Evolutionary conservation across 2,888 invertebrate species (phyloP), one percentile per base, ranked within the genome.

Genomic region (Congeria kusceri): DNA sequence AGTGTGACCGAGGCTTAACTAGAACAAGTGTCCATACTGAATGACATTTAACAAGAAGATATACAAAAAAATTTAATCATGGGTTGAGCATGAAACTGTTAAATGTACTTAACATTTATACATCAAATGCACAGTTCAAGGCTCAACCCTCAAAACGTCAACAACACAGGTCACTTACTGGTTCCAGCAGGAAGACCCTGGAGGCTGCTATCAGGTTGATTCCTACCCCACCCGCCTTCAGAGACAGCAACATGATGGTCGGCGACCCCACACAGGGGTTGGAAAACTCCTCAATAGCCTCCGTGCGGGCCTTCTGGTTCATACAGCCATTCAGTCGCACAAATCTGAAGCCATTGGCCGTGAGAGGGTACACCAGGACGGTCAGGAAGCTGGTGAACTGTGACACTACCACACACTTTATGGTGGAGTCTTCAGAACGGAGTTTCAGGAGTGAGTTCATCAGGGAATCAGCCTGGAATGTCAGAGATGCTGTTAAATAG

Each of bases 301-400:
- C 32, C 1, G 59, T 49, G 32, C 89, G 73, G 39, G 83, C 74
- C 61, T 74, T 79, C 11, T 78, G 68, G n/a, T 66, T 74, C 89
- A 89, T 89, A 0, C 77, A 83, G 28, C 89, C 89, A 75, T 89
- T 87, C 11, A 89, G 77, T 11, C 86, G 71, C 9, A 78, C 80
- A 80, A 87, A 89, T 13, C 61, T 63, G 77, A 89, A 88, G 3
- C 87, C 86, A 56, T 83, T 72, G 29, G 78, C 68, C 15, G 86
- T 85, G 11, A 89, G 79, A 11, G 88, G 87, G 15, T 84, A 79
- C 71, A 88, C 87, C 2, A 89, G 63, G 15, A 89, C 73, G 18
- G 71, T 78, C 13, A 89, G 82, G 1, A 88, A 71, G 11, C 87
- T 87, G 7, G 89, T 89, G 79, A 89, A 89, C 77, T 89, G 88